These are phyloP conservation scores for Nanorana parkeri DNA, from an alignment of 2,113 vertebrate species.

Conservation along the genomic window DNA sequence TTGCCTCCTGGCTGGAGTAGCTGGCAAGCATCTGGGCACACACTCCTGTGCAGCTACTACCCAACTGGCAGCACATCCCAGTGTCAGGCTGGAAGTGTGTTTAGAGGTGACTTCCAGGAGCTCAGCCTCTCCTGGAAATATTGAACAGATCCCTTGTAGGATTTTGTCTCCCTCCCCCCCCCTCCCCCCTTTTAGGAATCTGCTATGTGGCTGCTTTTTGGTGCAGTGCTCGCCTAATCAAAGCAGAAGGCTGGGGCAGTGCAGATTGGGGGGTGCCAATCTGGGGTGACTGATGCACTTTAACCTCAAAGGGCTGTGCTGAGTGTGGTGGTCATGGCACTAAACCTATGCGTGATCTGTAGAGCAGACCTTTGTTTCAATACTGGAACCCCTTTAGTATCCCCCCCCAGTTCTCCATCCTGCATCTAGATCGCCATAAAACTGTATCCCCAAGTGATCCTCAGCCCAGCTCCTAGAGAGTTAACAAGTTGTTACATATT, in stretches of 20 bases:
- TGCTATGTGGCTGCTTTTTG: conserved; percentile 57
- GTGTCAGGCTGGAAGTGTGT: conserved; percentile 11
- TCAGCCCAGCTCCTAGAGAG: background rate
- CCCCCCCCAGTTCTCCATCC: background rate
- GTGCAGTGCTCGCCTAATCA: conserved; percentile 61
- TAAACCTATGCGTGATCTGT: too few relatives aligned
- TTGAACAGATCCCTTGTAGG: conserved; percentile 35
- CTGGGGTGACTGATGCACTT: background rate
- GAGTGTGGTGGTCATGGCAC: too few relatives aligned
- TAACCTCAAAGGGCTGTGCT: too few relatives aligned
- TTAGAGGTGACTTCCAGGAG: conserved; percentile 45
- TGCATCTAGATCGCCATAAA: background rate
- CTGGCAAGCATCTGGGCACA: too few relatives aligned
- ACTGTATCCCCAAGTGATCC: background rate
- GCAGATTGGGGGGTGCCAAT: background rate
- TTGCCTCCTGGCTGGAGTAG: too few relatives aligned
- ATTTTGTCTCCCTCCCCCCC: conserved; percentile 16
- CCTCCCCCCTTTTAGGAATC: conserved; percentile 30
- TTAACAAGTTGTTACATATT: background rate
- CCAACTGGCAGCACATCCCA: background rate
- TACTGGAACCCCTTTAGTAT: background rate
- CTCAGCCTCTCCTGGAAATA: background rate
- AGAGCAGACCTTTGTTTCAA: too few relatives aligned
- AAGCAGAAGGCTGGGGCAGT: conserved; percentile 24
- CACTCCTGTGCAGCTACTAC: too few relatives aligned